These are phyloP conservation scores for Pollenia labialis DNA, from an alignment of 2,888 invertebrate species.

Conservation along the genomic window DNA sequence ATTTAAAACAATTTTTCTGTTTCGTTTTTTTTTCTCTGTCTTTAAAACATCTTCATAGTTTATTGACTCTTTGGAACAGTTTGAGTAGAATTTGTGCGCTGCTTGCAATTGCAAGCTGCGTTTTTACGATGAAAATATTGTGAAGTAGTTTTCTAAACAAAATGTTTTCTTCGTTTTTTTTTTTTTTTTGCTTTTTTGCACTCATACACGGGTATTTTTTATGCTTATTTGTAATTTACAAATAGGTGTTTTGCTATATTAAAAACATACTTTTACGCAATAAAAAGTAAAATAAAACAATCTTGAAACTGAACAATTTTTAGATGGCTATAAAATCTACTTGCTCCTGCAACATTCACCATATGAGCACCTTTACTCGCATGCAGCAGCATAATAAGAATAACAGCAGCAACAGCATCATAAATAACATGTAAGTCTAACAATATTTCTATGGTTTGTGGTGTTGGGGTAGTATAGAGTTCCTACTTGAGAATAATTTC, in stretches of 20 bases:
- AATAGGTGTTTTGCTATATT: slow-evolving; percentile 65
- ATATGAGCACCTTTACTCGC: neutral
- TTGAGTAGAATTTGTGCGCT: slow-evolving; percentile 43
- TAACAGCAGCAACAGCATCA: slow-evolving; percentile 14
- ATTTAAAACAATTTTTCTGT: slow-evolving; percentile 42
- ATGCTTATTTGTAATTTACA: slow-evolving; percentile 28
- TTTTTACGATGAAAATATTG: slow-evolving; percentile 33
- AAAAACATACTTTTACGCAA: slow-evolving; percentile 32
- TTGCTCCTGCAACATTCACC: slow-evolving; percentile 13
- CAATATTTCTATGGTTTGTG: slow-evolving; percentile 18
- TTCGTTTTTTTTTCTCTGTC: slow-evolving; percentile 3
- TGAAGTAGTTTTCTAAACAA: slow-evolving; percentile 54
- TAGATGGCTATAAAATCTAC: slow-evolving; percentile 41
- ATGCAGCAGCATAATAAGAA: no score
- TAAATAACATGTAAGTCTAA: slow-evolving; percentile 34
- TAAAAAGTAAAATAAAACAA: neutral
- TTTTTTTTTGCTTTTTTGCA: neutral
- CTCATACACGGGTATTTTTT: neutral
- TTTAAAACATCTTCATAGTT: slow-evolving; percentile 56
- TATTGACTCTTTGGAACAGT: slow-evolving; percentile 69
- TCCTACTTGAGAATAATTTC: no score
- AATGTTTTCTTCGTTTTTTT: neutral
- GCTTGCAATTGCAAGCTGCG: slow-evolving; percentile 9
- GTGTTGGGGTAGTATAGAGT: neutral
- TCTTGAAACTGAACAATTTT: slow-evolving; percentile 23